Evolutionary conservation across 1,140 invertebrate genomes (phyloP), one percentile per base, ranked within the genome.

Genomic region (Zaprionus kolodkinae): DNA sequence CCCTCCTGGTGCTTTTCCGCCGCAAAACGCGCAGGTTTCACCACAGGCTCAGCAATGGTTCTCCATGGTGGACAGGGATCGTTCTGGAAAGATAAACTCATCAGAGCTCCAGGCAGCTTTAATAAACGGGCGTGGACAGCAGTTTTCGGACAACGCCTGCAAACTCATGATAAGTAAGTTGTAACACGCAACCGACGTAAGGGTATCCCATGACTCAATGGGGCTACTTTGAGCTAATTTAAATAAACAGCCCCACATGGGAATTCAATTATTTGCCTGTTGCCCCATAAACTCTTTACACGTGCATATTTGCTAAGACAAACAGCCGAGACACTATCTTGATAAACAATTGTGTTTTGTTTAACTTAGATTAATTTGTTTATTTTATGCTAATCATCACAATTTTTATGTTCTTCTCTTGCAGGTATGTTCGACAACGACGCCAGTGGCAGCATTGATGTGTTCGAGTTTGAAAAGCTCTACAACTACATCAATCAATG

Each of bases 401-500:
- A 50, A 10, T 27, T 62, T 60, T 64, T 43, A 74, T 69, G 33
- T 30, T 12, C 17, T 54, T n/a, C 38, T 11, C 6, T 65, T 56
- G 30, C n/a, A 96, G 96, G 95, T 68, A 97, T 98, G 96, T 98
- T 98, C 94, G 97, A 98, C 92, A 95, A 95, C 79, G 96, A 97
- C 89, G 95, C 95, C 78, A 95, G 94, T 74, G 97, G 97, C n/a
- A 96, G 95, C n/a, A 98, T 99, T 79, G 96, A 97, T 92, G 63
- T 98, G 0, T 94, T 95, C 80, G 97, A 98, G 93, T 99, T 98
- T 92, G 95, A 96, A 84, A 95, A 96, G 79, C 93, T 99, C 9
- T 99, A 96, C 93, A 96, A 95, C 57, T 99, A 98, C 86, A 96
- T 98, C 38, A 97, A 97, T 90, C 95, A 97, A 79, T 98, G 97